phyloP scores from a whole-genome alignment of 1,140 invertebrate species.

The Drosophila equinoxialis region DNA sequence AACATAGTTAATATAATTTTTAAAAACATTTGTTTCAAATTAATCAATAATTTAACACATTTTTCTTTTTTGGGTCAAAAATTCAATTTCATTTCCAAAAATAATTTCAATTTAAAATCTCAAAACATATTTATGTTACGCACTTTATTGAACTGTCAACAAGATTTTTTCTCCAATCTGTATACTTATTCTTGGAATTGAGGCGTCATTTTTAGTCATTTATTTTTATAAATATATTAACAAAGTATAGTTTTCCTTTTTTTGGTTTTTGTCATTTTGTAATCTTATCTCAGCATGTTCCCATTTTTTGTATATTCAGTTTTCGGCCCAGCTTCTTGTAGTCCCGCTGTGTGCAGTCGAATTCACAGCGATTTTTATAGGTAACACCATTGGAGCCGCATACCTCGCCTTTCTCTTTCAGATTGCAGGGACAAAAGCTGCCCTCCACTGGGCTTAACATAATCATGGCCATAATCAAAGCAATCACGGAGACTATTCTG shows the following conservation, averaged over 20 bases:
- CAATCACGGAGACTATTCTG: constrained; percentile 42
- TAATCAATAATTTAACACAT: too few species aligned
- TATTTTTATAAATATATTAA: not conserved
- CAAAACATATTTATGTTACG: too few species aligned
- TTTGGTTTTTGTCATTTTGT: not conserved
- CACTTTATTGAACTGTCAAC: not conserved
- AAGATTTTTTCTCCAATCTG: not conserved
- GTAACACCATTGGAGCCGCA: constrained; percentile 75
- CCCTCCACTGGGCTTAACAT: constrained; percentile 41
- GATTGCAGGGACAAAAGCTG: constrained; percentile 67
- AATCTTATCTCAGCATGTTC: constrained; percentile 40
- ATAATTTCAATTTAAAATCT: too few species aligned
- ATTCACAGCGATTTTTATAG: constrained; percentile 74
- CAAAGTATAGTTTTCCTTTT: not conserved
- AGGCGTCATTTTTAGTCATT: not conserved
- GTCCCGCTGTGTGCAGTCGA: constrained; percentile 72
- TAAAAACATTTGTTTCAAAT: too few species aligned
- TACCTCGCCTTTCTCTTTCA: constrained; percentile 56
- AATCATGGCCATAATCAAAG: constrained; percentile 40
- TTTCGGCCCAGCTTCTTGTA: constrained; percentile 55
- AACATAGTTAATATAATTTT: too few species aligned
- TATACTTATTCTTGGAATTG: not conserved
- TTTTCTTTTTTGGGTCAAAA: too few species aligned
- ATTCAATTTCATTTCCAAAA: too few species aligned
- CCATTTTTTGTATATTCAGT: constrained; percentile 49